Percentiles rank a stretch among this genome's conserved stretches.
Conservation (phyloP, 2,888 invertebrate species). For the Hesperia comma region DNA sequence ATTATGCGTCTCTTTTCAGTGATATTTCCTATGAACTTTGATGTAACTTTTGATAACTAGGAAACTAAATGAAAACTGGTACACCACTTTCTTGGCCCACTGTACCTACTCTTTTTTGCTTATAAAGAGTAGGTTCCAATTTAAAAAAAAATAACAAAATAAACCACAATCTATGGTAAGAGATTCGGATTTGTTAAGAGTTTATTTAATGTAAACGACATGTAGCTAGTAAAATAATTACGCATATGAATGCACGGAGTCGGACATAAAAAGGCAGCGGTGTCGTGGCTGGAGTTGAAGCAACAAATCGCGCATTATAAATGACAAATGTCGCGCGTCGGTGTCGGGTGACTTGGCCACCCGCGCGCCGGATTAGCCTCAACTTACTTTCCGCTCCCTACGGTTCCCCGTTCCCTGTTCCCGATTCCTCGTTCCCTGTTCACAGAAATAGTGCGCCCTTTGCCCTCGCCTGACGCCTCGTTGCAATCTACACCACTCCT, state of each 20-base stretch:
- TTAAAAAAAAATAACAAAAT: no score
- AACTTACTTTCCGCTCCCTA: slow-evolving; percentile 73
- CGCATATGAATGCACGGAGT: slow-evolving; percentile 26
- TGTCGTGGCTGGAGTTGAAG: slow-evolving; percentile 64
- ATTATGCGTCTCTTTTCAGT: no score
- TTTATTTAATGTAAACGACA: slow-evolving; percentile 17
- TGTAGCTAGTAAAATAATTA: slow-evolving; percentile 20
- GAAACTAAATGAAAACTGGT: no score
- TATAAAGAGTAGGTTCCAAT: no score
- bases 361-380: slow-evolving; percentile 76
- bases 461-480: slow-evolving; percentile 65
- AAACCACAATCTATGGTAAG: no score
- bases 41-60: no score
- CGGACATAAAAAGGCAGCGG: slow-evolving; percentile 70
- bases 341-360: slow-evolving; percentile 80
- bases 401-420: slow-evolving; percentile 40
- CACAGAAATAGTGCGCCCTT: slow-evolving; percentile 66
- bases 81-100: no score
- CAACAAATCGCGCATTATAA: slow-evolving; percentile 84
- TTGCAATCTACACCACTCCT: slow-evolving; percentile 64
- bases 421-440: slow-evolving; percentile 52
- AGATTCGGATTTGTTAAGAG: background rate
- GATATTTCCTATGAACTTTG: no score
- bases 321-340: slow-evolving; percentile 82
- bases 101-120: no score